A percentile compares a stretch with the other conserved stretches of the same genome.
phyloP scores from a whole-genome alignment of 1,140 invertebrate species.

The Yoshiicerus persimilis region DNA sequence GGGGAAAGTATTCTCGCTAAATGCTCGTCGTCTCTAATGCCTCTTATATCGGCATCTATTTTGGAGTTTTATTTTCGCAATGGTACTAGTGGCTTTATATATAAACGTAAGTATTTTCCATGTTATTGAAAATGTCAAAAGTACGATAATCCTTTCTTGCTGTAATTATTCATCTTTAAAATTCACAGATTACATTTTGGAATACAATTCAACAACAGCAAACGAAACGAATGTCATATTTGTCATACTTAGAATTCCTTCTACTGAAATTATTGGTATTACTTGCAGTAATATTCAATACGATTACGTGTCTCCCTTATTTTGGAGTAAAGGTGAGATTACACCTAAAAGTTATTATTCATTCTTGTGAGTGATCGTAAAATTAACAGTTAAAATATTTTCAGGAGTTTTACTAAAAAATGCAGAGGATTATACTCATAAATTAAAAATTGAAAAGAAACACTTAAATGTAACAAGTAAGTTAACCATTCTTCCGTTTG shows the following conservation, averaged over 20 bases:
- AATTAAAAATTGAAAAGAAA: background rate
- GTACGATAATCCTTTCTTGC: no score
- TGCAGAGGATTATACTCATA: background rate
- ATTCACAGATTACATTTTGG: background rate
- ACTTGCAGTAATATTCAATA: background rate
- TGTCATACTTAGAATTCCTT: background rate
- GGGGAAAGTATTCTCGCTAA: background rate
- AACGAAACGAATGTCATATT: background rate
- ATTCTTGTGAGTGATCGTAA: no score
- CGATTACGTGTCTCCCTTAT: background rate
- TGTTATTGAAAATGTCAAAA: no score
- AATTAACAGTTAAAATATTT: no score
- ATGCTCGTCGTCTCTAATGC: background rate
- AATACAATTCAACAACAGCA: background rate
- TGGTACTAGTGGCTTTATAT: background rate
- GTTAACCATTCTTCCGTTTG: no score
- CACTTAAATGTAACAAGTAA: background rate
- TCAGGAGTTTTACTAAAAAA: background rate
- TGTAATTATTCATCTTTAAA: no score
- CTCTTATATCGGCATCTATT: background rate
- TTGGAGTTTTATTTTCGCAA: background rate
- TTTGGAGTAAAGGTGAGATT: background rate
- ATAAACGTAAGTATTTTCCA: background rate
- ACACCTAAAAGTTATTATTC: no score
- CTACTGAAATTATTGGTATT: background rate